Evolutionary conservation across 2,797 vertebrate species (phyloP), one percentile per base, ranked within the genome.

Genomic region (Sphaeramia orbicularis): DNA sequence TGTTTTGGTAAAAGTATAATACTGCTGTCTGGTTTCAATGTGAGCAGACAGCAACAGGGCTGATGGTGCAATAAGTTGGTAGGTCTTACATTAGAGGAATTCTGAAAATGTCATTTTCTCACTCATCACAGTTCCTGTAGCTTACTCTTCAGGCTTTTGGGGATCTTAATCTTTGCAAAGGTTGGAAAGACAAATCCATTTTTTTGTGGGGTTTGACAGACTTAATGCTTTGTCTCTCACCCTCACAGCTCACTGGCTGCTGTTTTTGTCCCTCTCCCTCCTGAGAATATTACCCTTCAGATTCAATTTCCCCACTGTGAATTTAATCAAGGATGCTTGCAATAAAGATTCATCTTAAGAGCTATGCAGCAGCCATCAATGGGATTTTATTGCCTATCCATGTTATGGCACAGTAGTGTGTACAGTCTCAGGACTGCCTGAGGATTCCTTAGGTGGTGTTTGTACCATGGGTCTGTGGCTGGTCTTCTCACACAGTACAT

Each of bases 271-370:
- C 24, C 4, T 9, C 69, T 65, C 42, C 36, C 38, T 43, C 48
- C 52, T 30, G 50, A 78, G 76, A 73, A 75, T 79, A 79, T 83
- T 78, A 65, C 62, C 66, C 70, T 78, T 80, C 63, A 53, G 53
- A 68, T 81, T 79, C 47, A 87, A 35, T 85, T 71, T 68, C 55
- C 44, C 66, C 42, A 38, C 54, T 49, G 52, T 66, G 65, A 87
- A 83, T 90, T 63, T 80, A 82, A 85, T 86, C 71, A 89, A 71
- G 32, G 61, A 59, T 76, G 42, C 47, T 63, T 63, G 63, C 77
- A 71, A 71, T 83, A 66, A 78, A 49, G 52, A 76, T 79, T 65
- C 30, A 13, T 78, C 56, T 76, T 68, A 53, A 72, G 44, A 73
- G 67, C 44, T 50, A 35, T 73, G 62, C 48, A 21, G 59, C 36